A percentile compares a stretch with the other conserved stretches of the same genome.
Evolutionary conservation across 2,113 vertebrate species (phyloP).

Genomic region (Rhinoderma darwinii): DNA sequence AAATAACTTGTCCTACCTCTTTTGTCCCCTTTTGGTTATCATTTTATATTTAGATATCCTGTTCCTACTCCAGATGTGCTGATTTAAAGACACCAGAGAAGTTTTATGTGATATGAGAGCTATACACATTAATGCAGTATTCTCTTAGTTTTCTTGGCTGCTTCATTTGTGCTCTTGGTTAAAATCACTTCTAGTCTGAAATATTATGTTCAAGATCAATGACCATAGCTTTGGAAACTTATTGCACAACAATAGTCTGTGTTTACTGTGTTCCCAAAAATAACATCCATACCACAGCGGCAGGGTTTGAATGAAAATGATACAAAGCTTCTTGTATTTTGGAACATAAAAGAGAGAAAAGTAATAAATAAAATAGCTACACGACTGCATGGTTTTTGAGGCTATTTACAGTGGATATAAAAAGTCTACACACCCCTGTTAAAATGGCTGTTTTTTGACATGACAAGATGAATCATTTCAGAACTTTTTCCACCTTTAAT

Average conservation of each 20-base stretch:
- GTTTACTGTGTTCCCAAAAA: background rate
- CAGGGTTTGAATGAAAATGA: background rate
- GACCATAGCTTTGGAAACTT: background rate
- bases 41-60: background rate
- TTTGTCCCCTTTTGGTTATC: background rate
- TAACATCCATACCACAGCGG: background rate
- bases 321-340: too few relatives aligned
- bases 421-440: too few relatives aligned
- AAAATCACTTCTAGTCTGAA: background rate
- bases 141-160: background rate
- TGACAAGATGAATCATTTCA: too few relatives aligned
- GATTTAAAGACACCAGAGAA: background rate
- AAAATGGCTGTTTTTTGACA: too few relatives aligned
- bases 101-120: background rate
- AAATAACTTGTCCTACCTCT: background rate
- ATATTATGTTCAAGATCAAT: conserved; percentile 12
- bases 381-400: background rate
- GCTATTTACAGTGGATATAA: too few relatives aligned
- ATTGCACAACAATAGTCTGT: conserved; percentile 27
- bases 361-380: background rate
- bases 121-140: background rate
- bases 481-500: too few relatives aligned
- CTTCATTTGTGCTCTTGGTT: background rate
- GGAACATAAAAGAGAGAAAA: background rate
- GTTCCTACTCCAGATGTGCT: background rate